Conservation (phyloP, 2,888 invertebrate species). For the Eupithecia centaureata region DNA sequence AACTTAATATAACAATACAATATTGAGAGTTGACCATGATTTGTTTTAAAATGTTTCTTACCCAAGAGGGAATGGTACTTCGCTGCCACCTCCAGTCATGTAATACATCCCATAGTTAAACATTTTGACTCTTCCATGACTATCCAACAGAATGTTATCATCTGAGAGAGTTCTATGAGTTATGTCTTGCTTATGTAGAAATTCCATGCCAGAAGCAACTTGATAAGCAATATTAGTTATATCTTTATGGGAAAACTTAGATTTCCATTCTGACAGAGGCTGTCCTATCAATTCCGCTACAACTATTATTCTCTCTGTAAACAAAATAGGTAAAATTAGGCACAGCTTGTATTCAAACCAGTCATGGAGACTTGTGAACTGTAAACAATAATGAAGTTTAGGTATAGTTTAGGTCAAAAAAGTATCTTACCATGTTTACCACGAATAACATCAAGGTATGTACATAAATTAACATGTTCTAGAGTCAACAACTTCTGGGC, state of each 20-base stretch:
- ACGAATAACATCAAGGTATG: conserved; percentile 95
- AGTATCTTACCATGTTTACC: conserved; percentile 93
- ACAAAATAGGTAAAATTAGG: neutral
- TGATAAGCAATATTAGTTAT: conserved; percentile 88
- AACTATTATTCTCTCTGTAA: conserved; percentile 90
- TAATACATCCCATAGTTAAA: conserved; percentile 97
- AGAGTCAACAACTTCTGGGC: conserved; percentile 92
- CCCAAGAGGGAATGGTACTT: conserved; percentile 96
- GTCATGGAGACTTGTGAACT: neutral
- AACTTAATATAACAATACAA: too few species aligned
- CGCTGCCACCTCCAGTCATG: conserved; percentile 93
- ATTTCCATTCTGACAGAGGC: conserved; percentile 83
- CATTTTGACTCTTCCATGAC: conserved; percentile 89
- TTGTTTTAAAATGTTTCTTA: conserved; percentile 69
- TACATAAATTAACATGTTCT: conserved; percentile 91
- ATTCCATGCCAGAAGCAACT: conserved; percentile 88
- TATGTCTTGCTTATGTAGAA: conserved; percentile 89
- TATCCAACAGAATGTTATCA: conserved; percentile 91
- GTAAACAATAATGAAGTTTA: neutral
- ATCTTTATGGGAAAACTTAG: conserved; percentile 73
- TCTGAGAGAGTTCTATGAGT: conserved; percentile 92
- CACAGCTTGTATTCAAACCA: neutral
- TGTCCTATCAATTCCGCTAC: conserved; percentile 91
- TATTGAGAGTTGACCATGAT: too few species aligned
- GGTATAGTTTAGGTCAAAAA: neutral